Percentiles rank a stretch among this genome's conserved stretches.
Conservation (phyloP, 2,888 invertebrate genomes). For the Melipona bicolor region DNA sequence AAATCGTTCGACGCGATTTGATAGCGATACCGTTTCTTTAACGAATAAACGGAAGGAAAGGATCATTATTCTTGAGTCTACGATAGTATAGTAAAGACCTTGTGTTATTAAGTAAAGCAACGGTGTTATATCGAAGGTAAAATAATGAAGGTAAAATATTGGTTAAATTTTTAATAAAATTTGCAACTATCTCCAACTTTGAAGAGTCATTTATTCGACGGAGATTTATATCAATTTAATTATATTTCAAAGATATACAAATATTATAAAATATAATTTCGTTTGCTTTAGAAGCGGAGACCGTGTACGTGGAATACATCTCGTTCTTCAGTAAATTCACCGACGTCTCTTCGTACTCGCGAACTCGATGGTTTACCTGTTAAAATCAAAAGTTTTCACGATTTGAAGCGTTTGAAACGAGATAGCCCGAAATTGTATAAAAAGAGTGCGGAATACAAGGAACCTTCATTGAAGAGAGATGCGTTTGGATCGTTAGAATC, state of each 20-base stretch:
- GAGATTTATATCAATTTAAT: not conserved
- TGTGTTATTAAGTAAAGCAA: conserved; percentile 36
- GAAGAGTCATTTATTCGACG: not conserved
- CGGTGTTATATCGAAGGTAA: conserved; percentile 78
- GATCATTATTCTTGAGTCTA: conserved; percentile 9
- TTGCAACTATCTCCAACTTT: not conserved
- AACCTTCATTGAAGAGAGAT: conserved; percentile 66
- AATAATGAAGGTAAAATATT: conserved; percentile 80
- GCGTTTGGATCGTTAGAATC: conserved; percentile 76
- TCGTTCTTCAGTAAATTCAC: conserved; percentile 66
- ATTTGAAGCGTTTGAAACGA: conserved; percentile 68
- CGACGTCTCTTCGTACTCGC: conserved; percentile 46
- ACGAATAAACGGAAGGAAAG: conserved; percentile 23
- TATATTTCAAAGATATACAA: not conserved
- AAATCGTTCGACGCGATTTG: conserved; percentile 72
- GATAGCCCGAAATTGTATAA: conserved; percentile 54
- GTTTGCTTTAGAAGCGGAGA: conserved; percentile 73
- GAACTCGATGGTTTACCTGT: conserved; percentile 55
- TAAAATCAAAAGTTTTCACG: conserved; percentile 70
- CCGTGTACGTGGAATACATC: conserved; percentile 67
- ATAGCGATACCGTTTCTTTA: conserved; percentile 50
- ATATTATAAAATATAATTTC: not conserved
- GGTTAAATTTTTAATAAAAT: conserved; percentile 24
- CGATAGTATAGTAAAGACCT: conserved; percentile 4
- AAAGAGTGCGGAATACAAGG: conserved; percentile 43